phyloP scores from a whole-genome alignment of 2,113 vertebrate genomes.

The Tachuris rubrigastra region DNA sequence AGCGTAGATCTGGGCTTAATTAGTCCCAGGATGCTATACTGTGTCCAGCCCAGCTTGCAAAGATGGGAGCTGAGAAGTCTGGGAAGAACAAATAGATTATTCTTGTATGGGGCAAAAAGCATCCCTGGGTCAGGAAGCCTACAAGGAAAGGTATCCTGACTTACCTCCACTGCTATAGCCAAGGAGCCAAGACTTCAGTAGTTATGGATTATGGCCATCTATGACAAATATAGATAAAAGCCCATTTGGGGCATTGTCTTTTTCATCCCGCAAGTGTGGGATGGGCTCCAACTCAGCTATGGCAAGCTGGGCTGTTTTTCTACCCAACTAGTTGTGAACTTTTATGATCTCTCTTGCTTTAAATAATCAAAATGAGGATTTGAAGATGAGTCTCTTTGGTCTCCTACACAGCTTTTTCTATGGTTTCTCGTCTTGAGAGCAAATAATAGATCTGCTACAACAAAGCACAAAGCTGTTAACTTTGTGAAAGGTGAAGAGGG shows the following conservation, averaged over 20 bases:
- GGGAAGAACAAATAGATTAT: neutral
- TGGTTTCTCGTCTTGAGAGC: neutral
- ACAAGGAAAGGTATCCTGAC: neutral
- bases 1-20: neutral
- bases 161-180: neutral
- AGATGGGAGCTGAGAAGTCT: neutral
- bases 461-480: neutral
- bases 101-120: neutral
- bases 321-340: neutral
- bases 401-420: neutral
- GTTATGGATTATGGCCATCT: neutral
- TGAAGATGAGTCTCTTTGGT: neutral
- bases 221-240: neutral
- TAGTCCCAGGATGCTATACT: neutral
- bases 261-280: neutral
- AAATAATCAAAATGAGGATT: neutral
- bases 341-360: neutral
- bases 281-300: neutral
- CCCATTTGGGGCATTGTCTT: neutral
- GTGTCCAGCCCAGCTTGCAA: neutral
- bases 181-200: neutral
- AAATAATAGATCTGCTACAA: neutral
- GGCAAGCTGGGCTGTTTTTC: fast-evolving
- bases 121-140: neutral
- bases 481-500: neutral